Percentiles rank a stretch among this genome's conserved stretches.
Conservation (phyloP, 2,113 vertebrate genomes). For the Gambusia affinis region DNA sequence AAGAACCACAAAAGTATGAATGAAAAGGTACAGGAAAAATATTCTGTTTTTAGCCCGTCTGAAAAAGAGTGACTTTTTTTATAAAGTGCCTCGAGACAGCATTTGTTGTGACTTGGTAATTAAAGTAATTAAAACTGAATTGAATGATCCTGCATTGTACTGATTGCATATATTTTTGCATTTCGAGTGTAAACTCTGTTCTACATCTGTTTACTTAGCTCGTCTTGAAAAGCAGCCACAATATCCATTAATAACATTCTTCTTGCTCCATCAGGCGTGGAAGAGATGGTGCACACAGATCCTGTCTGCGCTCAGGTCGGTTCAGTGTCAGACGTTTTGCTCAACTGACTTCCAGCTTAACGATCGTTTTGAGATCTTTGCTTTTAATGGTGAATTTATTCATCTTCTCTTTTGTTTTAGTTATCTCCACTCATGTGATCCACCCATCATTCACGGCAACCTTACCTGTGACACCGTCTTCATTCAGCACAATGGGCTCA, state of each 20-base stretch:
- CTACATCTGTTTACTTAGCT: not conserved
- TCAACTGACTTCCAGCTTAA: not conserved
- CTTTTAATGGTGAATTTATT: slow-evolving; percentile 10
- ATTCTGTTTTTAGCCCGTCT: not conserved
- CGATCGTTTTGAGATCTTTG: not conserved
- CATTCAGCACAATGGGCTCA: slow-evolving; percentile 98
- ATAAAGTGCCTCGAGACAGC: no score
- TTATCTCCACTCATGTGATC: slow-evolving; percentile 83
- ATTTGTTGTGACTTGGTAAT: no score
- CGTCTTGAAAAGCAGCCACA: slow-evolving; percentile 1
- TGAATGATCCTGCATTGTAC: not conserved
- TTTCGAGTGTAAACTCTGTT: not conserved
- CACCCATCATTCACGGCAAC: slow-evolving; percentile 79
- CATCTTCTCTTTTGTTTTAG: slow-evolving; percentile 20
- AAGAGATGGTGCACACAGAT: slow-evolving; percentile 98
- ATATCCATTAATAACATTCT: slow-evolving; percentile 23
- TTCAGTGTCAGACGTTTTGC: slow-evolving; percentile 1
- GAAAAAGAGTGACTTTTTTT: no score
- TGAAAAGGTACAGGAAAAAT: slow-evolving; percentile 86
- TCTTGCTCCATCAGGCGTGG: slow-evolving; percentile 86
- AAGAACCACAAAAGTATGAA: slow-evolving; percentile 99
- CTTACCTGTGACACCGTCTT: slow-evolving; percentile 98
- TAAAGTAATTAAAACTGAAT: no score
- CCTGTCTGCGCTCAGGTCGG: slow-evolving; percentile 94
- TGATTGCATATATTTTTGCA: not conserved